Conservation (phyloP, 2,888 invertebrate species). For the Metellina segmentata region DNA sequence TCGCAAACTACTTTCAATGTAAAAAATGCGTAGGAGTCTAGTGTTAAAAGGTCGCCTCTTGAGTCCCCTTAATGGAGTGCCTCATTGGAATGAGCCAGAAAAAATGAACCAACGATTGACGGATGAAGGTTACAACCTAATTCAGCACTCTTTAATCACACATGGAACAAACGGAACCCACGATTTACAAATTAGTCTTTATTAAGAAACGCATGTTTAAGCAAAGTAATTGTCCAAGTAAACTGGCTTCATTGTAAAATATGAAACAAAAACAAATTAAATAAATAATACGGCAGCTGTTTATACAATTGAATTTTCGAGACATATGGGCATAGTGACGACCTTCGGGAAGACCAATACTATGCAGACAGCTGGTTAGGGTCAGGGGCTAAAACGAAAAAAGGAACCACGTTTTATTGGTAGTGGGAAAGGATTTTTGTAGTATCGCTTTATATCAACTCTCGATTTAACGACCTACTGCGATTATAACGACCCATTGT, state of each 20-base stretch:
- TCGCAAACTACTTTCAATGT: conserved; percentile 17
- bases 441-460: no score
- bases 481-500: no score
- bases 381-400: no score
- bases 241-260: not conserved
- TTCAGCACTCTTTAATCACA: conserved; percentile 39
- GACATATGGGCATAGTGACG: no score
- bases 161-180: not conserved
- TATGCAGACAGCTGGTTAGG: no score
- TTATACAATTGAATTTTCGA: no score
- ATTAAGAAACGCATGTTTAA: not conserved
- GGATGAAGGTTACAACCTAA: conserved; percentile 47
- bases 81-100: conserved; percentile 18
- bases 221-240: not conserved
- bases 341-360: no score
- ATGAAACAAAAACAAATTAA: no score
- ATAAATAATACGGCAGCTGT: no score
- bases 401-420: no score
- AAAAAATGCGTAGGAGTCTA: conserved; percentile 50
- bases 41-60: conserved; percentile 43
- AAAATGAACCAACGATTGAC: conserved; percentile 1
- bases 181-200: not conserved
- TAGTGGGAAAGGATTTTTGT: no score
- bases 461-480: no score
- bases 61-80: conserved; percentile 53